Evolutionary conservation across 1,140 invertebrate species (phyloP).

Genomic region (Drosophila obscura): DNA sequence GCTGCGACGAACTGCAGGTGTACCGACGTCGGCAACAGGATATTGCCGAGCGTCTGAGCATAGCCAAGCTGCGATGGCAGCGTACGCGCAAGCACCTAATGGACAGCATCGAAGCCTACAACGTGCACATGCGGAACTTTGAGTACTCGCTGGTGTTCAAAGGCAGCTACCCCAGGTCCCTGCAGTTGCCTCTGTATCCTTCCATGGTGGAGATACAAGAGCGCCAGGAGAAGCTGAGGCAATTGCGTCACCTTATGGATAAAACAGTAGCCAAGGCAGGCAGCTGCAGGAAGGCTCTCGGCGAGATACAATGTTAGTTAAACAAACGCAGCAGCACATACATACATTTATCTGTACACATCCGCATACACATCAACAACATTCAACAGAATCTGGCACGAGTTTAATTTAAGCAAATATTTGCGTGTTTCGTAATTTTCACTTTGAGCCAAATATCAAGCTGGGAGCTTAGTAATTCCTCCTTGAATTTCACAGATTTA

Average conservation of each 20-base stretch:
- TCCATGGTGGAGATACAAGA: constrained; percentile 1
- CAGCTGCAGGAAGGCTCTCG: not conserved
- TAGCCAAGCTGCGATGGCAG: constrained; percentile 15
- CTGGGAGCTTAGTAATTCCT: constrained; percentile 20
- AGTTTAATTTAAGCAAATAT: constrained; percentile 53
- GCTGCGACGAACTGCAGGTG: constrained; percentile 1
- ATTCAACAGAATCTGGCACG: constrained; percentile 12
- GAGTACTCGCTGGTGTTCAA: constrained; percentile 10
- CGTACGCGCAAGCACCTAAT: constrained; percentile 3
- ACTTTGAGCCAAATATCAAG: constrained; percentile 25
- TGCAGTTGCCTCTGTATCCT: constrained; percentile 21
- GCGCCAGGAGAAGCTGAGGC: not conserved
- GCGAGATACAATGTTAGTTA: constrained; percentile 6
- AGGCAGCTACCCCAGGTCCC: not conserved
- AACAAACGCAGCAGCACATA: constrained; percentile 2
- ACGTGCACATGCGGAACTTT: constrained; percentile 18
- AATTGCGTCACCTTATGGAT: too few species aligned
- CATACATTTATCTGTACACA: too few species aligned
- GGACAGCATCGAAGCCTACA: constrained; percentile 31
- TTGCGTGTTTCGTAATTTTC: constrained; percentile 31
- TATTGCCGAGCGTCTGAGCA: constrained; percentile 8
- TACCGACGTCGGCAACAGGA: constrained; percentile 4
- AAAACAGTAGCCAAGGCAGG: too few species aligned
- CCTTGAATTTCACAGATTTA: constrained; percentile 40
- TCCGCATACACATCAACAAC: too few species aligned